Percentiles rank a stretch among this genome's conserved stretches.
Evolutionary conservation across 2,888 invertebrate genomes (phyloP).

Genomic region (Petrolisthes cinctipes): DNA sequence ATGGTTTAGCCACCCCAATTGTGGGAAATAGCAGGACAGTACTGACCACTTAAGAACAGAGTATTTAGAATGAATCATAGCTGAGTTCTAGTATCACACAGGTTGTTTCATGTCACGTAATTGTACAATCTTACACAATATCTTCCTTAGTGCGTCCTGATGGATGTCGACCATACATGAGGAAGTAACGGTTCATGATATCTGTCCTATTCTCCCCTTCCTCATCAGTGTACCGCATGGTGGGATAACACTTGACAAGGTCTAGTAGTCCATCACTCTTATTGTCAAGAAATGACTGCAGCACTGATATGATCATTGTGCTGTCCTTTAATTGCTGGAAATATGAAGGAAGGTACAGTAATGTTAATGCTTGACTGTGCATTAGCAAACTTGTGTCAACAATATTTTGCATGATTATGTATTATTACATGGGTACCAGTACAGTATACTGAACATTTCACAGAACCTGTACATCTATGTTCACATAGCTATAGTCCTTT

Average conservation of each 20-base stretch:
- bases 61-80: too few species aligned
- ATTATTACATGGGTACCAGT: neutral
- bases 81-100: too few species aligned
- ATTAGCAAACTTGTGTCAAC: too few species aligned
- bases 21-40: too few species aligned
- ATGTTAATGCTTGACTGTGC: too few species aligned
- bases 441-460: neutral
- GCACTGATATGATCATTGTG: slow-evolving; percentile 89
- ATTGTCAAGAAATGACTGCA: slow-evolving; percentile 79
- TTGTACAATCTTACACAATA: slow-evolving; percentile 68
- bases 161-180: slow-evolving; percentile 81
- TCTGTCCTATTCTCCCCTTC: slow-evolving; percentile 72
- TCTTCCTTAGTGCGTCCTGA: slow-evolving; percentile 70
- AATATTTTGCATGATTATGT: too few species aligned
- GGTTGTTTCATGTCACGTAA: neutral
- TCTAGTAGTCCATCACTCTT: slow-evolving; percentile 74
- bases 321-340: slow-evolving; percentile 90
- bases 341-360: neutral
- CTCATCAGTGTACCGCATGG: slow-evolving; percentile 73
- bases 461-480: neutral
- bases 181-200: slow-evolving; percentile 87
- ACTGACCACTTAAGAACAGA: too few species aligned
- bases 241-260: slow-evolving; percentile 83
- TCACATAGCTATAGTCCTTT: neutral
- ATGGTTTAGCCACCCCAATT: too few species aligned